Base-by-base conservation (phyloP, 2,888 invertebrate species). In the Dasysyrphus albostriatus region DNA sequence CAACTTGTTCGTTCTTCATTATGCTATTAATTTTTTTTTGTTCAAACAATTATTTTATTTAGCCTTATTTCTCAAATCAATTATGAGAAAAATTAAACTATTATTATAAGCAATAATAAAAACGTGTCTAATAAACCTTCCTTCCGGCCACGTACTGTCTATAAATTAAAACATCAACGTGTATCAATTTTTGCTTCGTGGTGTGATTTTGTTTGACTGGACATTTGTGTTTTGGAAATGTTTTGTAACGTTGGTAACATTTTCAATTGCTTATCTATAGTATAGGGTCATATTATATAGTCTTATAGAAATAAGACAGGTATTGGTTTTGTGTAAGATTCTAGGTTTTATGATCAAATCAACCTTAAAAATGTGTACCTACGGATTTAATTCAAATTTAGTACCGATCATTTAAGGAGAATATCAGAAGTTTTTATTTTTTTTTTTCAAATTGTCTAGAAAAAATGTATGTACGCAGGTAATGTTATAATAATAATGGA, bases 1-100 rank as follows among this genome's bases (percentile, higher is more conserved):
- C 89, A 87, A 93, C 93, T 89, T 92, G 92, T 90, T 93, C 90
- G 89, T 93, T 91, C 83, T 92, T 93, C 93, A 93, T 93, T 78
- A 81, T 88, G 14, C 14, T 24, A 2, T 10, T 42, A 32, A 16
- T 5, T 65, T 34, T 14, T 16, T 9, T 12, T 34, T 32, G 5
- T 37, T 24, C 2, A 0, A 1, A n/a, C 51, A 32, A 32, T 39
- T 37, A 24, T 10, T 49, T n/a, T 54, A 34, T 39, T 19, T 59
- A 63, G 4, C 8, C 1, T 49, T 29, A 3, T 54, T 29, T 54
- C n/a, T 4, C 32, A 32, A 54, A 54, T 3, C 2, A 51, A 10
- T 10, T 49, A 51, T 29, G 24, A 24, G 51, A 54, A 14, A 56
- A 42, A 5, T 37, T 14, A 7, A 12, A 19, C 29, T 42, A 12